Evolutionary conservation across 53 echinoderm and acorn worm genomes (phyloP).

Genomic region (Echinarachnius parma): DNA sequence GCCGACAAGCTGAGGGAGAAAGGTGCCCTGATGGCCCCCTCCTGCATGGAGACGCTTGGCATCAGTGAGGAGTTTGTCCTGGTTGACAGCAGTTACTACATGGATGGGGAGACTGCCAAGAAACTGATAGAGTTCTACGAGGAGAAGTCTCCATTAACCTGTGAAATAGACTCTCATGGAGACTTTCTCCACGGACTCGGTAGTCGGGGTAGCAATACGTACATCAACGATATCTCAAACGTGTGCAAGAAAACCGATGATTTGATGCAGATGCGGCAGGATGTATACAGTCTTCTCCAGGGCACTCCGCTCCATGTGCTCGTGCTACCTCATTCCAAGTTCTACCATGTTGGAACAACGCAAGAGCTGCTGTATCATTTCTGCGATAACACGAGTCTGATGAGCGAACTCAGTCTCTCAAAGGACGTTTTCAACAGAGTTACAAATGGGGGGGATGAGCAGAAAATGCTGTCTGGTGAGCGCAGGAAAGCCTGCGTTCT

Average conservation of each 20-base stretch:
- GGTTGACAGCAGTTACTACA: constrained; percentile 83
- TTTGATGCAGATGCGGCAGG: constrained; percentile 54
- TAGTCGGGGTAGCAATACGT: constrained; percentile 50
- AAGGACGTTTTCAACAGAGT: constrained; percentile 44
- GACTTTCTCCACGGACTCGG: constrained; percentile 92
- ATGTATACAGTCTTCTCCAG: constrained; percentile 61
- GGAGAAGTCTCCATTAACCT: constrained; percentile 60
- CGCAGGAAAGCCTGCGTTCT: constrained; percentile 51
- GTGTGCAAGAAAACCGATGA: constrained; percentile 49
- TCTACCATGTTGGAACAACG: constrained; percentile 88
- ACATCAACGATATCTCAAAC: constrained; percentile 69
- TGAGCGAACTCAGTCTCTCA: constrained; percentile 36
- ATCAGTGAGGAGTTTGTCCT: constrained; percentile 60
- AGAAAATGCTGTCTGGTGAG: too few relatives aligned
- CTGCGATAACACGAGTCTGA: constrained; percentile 56
- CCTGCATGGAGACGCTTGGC: constrained; percentile 25
- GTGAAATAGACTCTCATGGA: constrained; percentile 86
- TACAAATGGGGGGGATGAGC: not conserved
- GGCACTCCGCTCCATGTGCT: constrained; percentile 76
- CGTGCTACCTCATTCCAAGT: constrained; percentile 66
- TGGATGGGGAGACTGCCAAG: constrained; percentile 63
- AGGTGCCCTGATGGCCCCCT: constrained; percentile 53
- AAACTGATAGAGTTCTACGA: constrained; percentile 69
- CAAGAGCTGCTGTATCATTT: constrained; percentile 76
- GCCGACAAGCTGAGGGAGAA: constrained; percentile 53